These are phyloP conservation scores for Phallusia fumigata DNA, from an alignment of 23 tunicate species.

Conservation along the genomic window DNA sequence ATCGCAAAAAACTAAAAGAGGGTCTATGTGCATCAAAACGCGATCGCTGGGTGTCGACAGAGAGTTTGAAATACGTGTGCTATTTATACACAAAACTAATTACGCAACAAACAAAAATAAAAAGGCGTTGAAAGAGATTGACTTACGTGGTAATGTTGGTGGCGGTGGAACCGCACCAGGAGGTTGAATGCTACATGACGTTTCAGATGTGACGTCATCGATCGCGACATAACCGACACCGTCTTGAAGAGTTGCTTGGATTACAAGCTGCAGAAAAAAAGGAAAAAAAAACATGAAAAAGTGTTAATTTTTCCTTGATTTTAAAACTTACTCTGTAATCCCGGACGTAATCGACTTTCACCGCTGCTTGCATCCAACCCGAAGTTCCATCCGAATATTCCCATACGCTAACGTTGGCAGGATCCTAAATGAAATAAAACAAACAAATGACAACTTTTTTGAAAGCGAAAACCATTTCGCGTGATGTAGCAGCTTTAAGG, in stretches of 20 bases:
- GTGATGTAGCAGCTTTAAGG: no score
- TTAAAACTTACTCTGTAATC: constrained; percentile 21
- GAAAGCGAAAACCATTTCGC: no score
- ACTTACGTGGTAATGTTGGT: constrained; percentile 56
- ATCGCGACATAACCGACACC: constrained; percentile 46
- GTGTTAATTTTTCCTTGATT: no score
- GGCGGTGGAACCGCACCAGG: constrained; percentile 57
- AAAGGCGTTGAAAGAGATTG: background rate
- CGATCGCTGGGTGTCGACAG: no score
- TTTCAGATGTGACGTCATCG: constrained; percentile 45
- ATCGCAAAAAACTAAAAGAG: no score
- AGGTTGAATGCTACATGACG: constrained; percentile 32
- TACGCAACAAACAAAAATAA: no score
- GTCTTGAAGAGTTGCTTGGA: constrained; percentile 18
- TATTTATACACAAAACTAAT: no score
- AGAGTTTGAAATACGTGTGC: no score
- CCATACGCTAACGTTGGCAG: constrained; percentile 31
- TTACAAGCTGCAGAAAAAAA: constrained; percentile 2
- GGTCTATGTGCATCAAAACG: no score
- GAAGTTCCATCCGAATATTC: constrained; percentile 14
- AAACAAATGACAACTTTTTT: no score
- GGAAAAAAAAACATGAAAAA: background rate
- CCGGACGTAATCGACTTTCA: constrained; percentile 14
- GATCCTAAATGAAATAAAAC: background rate
- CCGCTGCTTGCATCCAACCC: constrained; percentile 48